Evolutionary conservation across 2,113 vertebrate genomes (phyloP), one percentile per base, ranked within the genome.

Genomic region (Proteles cristata): DNA sequence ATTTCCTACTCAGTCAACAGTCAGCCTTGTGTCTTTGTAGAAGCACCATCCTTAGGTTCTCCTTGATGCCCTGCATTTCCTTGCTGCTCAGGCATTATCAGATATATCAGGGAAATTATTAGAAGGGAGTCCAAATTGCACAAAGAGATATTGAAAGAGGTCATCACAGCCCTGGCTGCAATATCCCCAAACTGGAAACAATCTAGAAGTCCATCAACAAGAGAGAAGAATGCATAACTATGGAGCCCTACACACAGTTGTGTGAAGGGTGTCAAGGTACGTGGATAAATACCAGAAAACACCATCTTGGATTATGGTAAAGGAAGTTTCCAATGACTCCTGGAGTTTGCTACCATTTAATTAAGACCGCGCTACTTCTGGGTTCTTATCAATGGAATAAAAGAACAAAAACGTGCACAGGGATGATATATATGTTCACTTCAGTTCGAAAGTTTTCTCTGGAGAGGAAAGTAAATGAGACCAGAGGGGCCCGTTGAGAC

Each of bases 241-340:
- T 11, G 15, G 7, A 7, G 21, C 1, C 1, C 8, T 17, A 25
- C 3, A 7, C 10, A 11, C 1, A 10, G 48, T 39, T 33, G 90
- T 83, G 86, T 48, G 58, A 66, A 50, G 16, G 25, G 6, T 83
- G 14, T 15, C 17, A 23, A 89, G 15, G 43, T 33, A 16, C 0
- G 2, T 3, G 39, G 45, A n/a, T 33, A 8, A 43, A 85, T 85
- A 55, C 31, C 45, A n/a, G 31, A 81, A 79, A 85, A 45, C 21
- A 76, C 3, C 11, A n/a, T 39, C 9, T 43, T 55, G 28, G 82
- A 63, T 86, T 65, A 92, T n/a, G 39, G 33, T n/a, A 43, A 86
- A 73, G 15, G 50, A 48, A 26, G 79, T 58, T 10, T 1, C 35
- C 33, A 55, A 68, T 35, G 33, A 33, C 25, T 84, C 82, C 16